These are phyloP conservation scores for Psophia crepitans DNA, from an alignment of 2,113 vertebrate species.

Conservation along the genomic window DNA sequence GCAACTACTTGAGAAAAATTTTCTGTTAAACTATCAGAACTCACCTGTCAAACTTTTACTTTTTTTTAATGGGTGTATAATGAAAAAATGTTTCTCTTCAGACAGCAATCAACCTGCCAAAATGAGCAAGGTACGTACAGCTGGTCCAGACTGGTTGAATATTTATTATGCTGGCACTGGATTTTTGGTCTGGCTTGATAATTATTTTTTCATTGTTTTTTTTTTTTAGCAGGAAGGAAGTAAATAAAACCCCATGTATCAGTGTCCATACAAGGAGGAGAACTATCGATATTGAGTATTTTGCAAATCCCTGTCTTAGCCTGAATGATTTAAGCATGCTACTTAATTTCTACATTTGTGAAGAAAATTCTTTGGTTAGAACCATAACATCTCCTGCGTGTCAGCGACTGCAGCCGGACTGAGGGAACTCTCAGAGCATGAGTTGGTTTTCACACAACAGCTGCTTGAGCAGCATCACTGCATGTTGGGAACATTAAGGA, in stretches of 20 bases:
- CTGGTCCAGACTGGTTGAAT: background rate
- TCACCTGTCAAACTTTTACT: background rate
- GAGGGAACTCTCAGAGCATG: background rate
- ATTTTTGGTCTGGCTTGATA: background rate
- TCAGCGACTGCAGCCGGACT: background rate
- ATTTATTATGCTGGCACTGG: background rate
- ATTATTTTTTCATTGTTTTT: background rate
- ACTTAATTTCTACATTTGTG: background rate
- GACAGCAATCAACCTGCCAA: background rate
- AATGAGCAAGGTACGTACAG: background rate
- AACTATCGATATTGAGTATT: rapidly evolving
- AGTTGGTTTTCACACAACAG: background rate
- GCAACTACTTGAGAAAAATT: background rate
- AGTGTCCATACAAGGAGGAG: background rate
- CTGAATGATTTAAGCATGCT: background rate
- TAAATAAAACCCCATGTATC: too few relatives aligned
- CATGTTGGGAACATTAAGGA: background rate
- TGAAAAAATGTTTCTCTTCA: background rate
- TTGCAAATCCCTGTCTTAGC: background rate
- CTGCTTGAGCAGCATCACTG: background rate
- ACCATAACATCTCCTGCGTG: rapidly evolving
- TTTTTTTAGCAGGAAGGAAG: too few relatives aligned
- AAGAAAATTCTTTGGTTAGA: background rate
- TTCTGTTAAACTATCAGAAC: background rate
- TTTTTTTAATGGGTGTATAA: background rate